A percentile compares a stretch with the other conserved stretches of the same genome.
Evolutionary conservation across 2,888 invertebrate species (phyloP).

Genomic region (Eupithecia inturbata): DNA sequence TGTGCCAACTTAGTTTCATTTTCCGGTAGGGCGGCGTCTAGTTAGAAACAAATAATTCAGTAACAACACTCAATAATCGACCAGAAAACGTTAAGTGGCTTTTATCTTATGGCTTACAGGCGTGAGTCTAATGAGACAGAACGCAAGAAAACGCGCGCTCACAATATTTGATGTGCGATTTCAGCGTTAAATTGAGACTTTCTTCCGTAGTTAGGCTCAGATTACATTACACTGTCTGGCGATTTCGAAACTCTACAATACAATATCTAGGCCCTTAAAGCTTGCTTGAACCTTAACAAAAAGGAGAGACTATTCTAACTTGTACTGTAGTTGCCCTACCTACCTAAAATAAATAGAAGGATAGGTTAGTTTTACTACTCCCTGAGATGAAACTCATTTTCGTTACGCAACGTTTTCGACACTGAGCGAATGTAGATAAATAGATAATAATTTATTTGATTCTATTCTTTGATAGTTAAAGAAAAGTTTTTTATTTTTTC

Average conservation of each 20-base stretch:
- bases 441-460: not conserved
- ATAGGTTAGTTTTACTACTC: conserved; percentile 34
- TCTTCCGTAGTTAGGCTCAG: not conserved
- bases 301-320: conserved; percentile 59
- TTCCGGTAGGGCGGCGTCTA: not conserved
- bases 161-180: not conserved
- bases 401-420: conserved; percentile 10
- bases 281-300: conserved; percentile 58
- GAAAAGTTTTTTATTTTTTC: not conserved
- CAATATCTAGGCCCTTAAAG: conserved; percentile 56
- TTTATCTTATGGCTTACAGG: not conserved
- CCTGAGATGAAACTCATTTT: not conserved
- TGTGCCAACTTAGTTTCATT: not conserved
- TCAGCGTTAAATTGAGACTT: not conserved
- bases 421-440: not conserved
- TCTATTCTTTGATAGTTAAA: not conserved
- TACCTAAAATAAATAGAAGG: conserved; percentile 71
- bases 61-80: not conserved
- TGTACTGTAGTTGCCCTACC: conserved; percentile 74
- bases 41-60: not conserved
- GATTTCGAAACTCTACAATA: conserved; percentile 18
- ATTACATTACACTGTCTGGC: not conserved
- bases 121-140: not conserved
- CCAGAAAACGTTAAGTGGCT: not conserved
- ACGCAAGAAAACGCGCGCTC: not conserved